These are phyloP conservation scores for Coracopsis vasa DNA, from an alignment of 2,113 vertebrate genomes.

Conservation along the genomic window DNA sequence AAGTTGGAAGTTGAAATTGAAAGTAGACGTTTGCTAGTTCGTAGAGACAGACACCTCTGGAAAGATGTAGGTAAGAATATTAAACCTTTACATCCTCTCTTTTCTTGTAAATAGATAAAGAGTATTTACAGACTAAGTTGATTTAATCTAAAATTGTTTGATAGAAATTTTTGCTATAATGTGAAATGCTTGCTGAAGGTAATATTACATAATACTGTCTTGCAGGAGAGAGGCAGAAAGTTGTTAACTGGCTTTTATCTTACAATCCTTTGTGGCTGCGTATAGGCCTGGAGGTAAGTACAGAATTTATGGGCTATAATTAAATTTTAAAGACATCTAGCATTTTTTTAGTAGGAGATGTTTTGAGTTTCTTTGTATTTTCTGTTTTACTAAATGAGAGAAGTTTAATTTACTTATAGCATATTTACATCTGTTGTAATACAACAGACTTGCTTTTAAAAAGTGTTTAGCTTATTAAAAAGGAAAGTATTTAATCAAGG, in stretches of 20 bases:
- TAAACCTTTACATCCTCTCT: neutral
- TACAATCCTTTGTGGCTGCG: conserved; percentile 96
- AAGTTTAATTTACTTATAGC: neutral
- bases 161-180: neutral
- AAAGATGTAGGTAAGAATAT: conserved; percentile 88
- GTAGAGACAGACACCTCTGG: conserved; percentile 94
- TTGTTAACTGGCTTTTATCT: conserved; percentile 91
- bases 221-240: conserved; percentile 90
- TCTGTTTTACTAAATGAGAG: neutral
- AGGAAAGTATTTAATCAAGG: neutral
- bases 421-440: neutral
- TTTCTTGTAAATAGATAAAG: neutral
- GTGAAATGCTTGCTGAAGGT: neutral
- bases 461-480: neutral
- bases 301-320: neutral
- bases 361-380: neutral
- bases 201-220: neutral
- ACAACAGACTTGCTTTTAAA: neutral
- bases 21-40: conserved; percentile 81
- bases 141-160: neutral
- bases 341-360: neutral
- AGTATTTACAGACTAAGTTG: neutral
- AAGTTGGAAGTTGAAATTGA: conserved; percentile 90
- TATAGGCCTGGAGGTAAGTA: conserved; percentile 90
- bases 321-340: neutral